Conservation (phyloP, 2,797 vertebrate species). For the Enteromius trimaculatus region DNA sequence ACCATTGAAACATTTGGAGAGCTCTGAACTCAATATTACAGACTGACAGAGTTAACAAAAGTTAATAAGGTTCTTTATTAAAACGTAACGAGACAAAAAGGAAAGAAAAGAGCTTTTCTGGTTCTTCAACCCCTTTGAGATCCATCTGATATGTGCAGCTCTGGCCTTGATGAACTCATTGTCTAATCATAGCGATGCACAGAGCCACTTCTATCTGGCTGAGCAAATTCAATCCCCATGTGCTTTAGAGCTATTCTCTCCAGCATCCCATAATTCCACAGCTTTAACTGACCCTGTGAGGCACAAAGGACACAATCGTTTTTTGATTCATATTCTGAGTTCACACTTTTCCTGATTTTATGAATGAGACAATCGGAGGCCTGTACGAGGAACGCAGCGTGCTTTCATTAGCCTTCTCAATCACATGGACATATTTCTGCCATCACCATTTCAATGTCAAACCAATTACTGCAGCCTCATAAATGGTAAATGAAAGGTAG, state of each 20-base stretch:
- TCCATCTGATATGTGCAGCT: constrained; percentile 43
- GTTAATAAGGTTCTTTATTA: constrained; percentile 55
- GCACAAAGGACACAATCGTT: constrained; percentile 25
- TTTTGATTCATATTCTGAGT: neutral
- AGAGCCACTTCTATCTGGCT: constrained; percentile 16
- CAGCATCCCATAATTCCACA: constrained; percentile 11
- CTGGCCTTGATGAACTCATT: constrained; percentile 46
- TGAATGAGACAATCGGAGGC: neutral
- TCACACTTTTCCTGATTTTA: constrained; percentile 3
- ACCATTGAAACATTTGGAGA: constrained; percentile 32
- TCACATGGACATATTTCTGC: neutral
- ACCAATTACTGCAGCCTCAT: constrained; percentile 21
- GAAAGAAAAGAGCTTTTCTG: constrained; percentile 41
- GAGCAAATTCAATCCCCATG: constrained; percentile 40
- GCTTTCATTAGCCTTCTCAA: constrained; percentile 29
- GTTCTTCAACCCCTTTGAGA: constrained; percentile 47
- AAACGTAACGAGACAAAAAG: constrained; percentile 44
- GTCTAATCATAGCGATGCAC: constrained; percentile 53
- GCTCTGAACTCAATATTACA: constrained; percentile 33
- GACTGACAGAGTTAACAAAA: constrained; percentile 34
- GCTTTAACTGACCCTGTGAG: constrained; percentile 18
- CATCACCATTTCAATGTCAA: constrained; percentile 32
- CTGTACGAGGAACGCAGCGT: neutral
- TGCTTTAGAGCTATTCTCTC: constrained; percentile 29
- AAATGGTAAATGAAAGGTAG: constrained; percentile 17